phyloP scores from a whole-genome alignment of 92 coral and sea anemone genomes.

The Isaurus tuberculatus region DNA sequence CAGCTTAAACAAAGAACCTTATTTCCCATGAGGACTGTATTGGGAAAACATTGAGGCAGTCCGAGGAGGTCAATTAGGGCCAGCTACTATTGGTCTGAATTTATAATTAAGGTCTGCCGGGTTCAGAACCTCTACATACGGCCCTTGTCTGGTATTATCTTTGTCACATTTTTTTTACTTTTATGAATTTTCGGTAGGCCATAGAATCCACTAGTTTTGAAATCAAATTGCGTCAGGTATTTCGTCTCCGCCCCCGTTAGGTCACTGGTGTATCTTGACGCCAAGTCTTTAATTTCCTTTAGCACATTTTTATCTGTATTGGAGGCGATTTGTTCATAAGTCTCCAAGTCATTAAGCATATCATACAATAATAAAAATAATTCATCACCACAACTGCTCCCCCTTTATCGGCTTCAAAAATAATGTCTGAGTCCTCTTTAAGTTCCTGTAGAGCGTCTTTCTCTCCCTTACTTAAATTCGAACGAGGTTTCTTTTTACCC shows the following conservation, averaged over 20 bases:
- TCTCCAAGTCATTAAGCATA: not conserved
- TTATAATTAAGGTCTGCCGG: not conserved
- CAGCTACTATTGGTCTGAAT: not conserved
- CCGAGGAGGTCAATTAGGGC: not conserved
- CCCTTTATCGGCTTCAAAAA: no score
- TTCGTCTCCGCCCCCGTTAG: slow-evolving; percentile 38
- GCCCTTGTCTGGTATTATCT: not conserved
- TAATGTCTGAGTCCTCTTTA: no score
- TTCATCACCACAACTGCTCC: no score
- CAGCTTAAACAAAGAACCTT: no score
- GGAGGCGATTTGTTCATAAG: not conserved
- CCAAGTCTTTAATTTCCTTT: not conserved
- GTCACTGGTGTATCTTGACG: not conserved
- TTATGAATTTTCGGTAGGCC: not conserved
- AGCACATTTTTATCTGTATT: not conserved
- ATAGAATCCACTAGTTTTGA: not conserved
- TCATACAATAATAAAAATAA: no score
- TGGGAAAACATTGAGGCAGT: no score
- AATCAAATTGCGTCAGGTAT: slow-evolving; percentile 15
- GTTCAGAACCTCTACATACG: not conserved
- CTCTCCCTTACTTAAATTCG: no score
- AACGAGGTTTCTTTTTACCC: no score
- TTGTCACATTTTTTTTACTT: not conserved
- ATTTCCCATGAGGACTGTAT: no score
- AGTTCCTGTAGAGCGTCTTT: no score